Conservation (phyloP, 2,797 vertebrate species). For the Acanthis flammea region DNA sequence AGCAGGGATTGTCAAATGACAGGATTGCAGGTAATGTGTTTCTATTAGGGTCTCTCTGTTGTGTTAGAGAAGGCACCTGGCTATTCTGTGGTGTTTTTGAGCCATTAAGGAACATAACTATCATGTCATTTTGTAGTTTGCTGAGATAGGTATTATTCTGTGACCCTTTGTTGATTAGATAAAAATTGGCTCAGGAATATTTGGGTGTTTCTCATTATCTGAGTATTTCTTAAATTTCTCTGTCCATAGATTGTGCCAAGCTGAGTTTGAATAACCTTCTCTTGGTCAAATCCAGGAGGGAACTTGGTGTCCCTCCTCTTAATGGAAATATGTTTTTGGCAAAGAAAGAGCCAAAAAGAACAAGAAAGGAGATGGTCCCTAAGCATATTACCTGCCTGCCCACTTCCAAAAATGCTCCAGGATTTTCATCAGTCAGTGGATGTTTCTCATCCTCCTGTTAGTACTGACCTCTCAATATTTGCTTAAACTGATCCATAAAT, state of each 20-base stretch:
- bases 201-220: conserved; percentile 6
- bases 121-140: background rate
- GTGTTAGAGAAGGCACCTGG: background rate
- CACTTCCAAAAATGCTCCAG: background rate
- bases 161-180: background rate
- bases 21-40: background rate
- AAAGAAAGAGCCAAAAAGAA: background rate
- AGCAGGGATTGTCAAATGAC: background rate
- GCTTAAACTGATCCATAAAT: background rate
- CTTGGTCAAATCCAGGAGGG: background rate
- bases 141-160: background rate
- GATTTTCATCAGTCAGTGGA: background rate
- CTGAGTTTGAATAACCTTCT: background rate
- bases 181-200: background rate
- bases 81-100: background rate
- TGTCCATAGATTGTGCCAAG: background rate
- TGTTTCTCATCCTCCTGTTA: background rate
- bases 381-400: background rate
- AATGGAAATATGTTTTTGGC: background rate
- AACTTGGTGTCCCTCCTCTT: accelerated
- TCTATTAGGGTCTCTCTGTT: background rate
- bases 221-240: background rate
- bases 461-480: background rate
- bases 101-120: conserved; percentile 1
- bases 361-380: background rate